phyloP scores from a whole-genome alignment of 2,888 invertebrate species.

The Plagodis dolabraria region DNA sequence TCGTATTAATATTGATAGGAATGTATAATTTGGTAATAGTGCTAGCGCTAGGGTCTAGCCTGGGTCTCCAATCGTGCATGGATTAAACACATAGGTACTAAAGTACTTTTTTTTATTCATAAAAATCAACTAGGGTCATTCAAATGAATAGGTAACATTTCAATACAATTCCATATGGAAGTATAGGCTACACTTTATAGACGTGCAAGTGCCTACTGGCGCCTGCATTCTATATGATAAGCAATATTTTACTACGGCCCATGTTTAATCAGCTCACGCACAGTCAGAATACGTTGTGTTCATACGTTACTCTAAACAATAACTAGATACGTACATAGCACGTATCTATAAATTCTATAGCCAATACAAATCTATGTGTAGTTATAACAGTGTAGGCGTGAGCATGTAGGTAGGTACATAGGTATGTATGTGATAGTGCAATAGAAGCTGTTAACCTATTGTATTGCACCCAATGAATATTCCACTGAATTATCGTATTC shows the following conservation, averaged over 20 bases:
- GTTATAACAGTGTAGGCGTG: slow-evolving; percentile 8
- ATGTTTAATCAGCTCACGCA: slow-evolving; percentile 22
- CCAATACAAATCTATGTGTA: neutral
- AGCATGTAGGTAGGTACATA: slow-evolving; percentile 14
- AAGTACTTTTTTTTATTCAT: no score
- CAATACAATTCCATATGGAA: no score
- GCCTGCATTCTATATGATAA: slow-evolving; percentile 8
- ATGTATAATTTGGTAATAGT: no score
- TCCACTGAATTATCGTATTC: neutral
- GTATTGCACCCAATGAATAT: slow-evolving; percentile 7
- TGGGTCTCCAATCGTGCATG: no score
- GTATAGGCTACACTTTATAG: neutral
- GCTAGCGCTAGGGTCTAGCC: no score
- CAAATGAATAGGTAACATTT: no score
- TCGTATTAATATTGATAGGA: no score
- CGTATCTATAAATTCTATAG: no score
- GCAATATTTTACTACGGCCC: slow-evolving; percentile 10
- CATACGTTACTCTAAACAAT: slow-evolving; percentile 16
- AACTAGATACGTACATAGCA: neutral
- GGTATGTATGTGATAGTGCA: slow-evolving; percentile 8
- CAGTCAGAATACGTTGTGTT: slow-evolving; percentile 7
- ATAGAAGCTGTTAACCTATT: slow-evolving; percentile 10
- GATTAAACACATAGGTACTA: no score
- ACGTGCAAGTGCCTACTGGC: slow-evolving; percentile 4
- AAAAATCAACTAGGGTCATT: no score